Percentiles rank a stretch among this genome's conserved stretches.
Evolutionary conservation across 2,888 invertebrate genomes (phyloP).

Genomic region (Protula sp.): DNA sequence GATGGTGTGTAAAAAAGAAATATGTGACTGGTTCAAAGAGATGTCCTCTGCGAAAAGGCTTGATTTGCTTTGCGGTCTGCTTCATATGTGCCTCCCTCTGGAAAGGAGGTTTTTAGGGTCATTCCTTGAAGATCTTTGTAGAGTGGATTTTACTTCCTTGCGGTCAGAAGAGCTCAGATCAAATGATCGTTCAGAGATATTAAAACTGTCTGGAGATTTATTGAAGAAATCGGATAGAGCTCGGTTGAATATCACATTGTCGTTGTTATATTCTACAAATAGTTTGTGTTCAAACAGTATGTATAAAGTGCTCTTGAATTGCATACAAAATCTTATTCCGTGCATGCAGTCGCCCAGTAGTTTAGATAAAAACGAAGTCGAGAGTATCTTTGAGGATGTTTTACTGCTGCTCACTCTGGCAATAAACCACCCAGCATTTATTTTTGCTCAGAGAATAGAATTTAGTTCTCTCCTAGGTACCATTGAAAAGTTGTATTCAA

Average conservation of each 20-base stretch:
- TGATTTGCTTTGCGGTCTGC: conserved; percentile 91
- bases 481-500: too few species aligned
- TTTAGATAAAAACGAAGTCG: not conserved
- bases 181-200: conserved; percentile 65
- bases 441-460: conserved; percentile 73
- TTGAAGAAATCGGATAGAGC: conserved; percentile 70
- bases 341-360: not conserved
- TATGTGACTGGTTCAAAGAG: conserved; percentile 96
- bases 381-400: conserved; percentile 35
- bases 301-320: conserved; percentile 60
- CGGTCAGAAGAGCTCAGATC: conserved; percentile 83
- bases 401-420: conserved; percentile 87
- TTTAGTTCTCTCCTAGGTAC: too few species aligned
- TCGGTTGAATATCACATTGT: conserved; percentile 82
- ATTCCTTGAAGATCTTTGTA: conserved; percentile 88
- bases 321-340: conserved; percentile 2
- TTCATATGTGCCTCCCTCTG: conserved; percentile 94
- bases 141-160: conserved; percentile 85
- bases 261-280: conserved; percentile 82
- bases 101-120: conserved; percentile 93
- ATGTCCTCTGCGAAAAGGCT: conserved; percentile 92
- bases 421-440: conserved; percentile 90
- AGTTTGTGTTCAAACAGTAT: conserved; percentile 81
- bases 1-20: conserved; percentile 64
- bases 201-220: conserved; percentile 50